Base-by-base conservation (phyloP, 1,140 invertebrate genomes). In the Sycophaga agraensis region DNA sequence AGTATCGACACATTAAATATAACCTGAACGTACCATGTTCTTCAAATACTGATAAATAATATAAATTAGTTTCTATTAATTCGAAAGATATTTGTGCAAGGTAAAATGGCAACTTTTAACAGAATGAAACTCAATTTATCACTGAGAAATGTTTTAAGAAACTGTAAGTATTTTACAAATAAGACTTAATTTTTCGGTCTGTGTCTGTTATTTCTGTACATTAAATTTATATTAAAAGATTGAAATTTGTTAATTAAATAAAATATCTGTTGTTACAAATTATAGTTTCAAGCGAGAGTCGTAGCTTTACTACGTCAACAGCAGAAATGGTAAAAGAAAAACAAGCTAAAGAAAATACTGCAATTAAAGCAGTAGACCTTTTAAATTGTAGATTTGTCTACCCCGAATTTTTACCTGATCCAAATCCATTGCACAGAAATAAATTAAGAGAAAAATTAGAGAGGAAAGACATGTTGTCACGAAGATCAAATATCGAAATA, bases 391-490 rank as follows among this genome's bases (percentile, higher is more conserved):
- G 95, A 71, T 88, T 89, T 77, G 81, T 90, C 31, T 98, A 96
- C 81, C 94, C 94, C 6, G 97, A 99, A 82, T 98, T 99, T 84
- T 77, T 99, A 45, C 96, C 96, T 2, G 88, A 93, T 78, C 92
- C 93, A 0, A 88, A 90, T 64, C 81, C 87, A 9, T 79, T 87
- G 73, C 88, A 85, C 72, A 80, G 97, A 63, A 95, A 99, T 80
- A 68, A 78, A 17, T 70, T 98, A 0, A 80, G 88, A 65, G 97
- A 99, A 77, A 94, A 90, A 75, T 75, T 99, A 11, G 95, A 98
- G 72, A 84, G 96, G 58, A 81, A 85, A 51, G 97, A 99, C 77
- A 99, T 99, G 97, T 68, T 98, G 1, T 87, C 88, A 49, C 84
- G 97, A 60, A 85, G 96, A 70, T 80, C 78, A 56, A 82, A 91